Conservation (phyloP, 1,140 invertebrate species). For the Hetaerina americana region DNA sequence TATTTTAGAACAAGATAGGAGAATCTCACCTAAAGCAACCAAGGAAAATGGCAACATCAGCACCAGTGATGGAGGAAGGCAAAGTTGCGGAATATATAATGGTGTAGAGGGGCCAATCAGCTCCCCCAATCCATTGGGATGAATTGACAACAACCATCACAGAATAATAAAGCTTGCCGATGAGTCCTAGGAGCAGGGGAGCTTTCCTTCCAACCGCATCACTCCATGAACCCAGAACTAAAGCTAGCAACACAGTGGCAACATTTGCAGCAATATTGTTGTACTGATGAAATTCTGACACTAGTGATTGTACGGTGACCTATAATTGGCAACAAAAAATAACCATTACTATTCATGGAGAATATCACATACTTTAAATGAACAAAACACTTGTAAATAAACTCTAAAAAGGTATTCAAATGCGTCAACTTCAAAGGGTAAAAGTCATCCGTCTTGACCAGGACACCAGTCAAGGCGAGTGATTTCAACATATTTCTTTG, state of each 20-base stretch:
- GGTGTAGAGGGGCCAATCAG: slow-evolving; percentile 53
- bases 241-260: slow-evolving; percentile 53
- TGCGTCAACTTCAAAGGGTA: no score
- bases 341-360: no score
- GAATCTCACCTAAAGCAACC: slow-evolving; percentile 44
- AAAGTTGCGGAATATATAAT: slow-evolving; percentile 56
- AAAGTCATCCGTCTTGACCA: no score
- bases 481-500: no score
- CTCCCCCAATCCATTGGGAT: slow-evolving; percentile 32
- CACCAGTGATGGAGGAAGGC: slow-evolving; percentile 54
- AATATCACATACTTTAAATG: no score
- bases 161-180: slow-evolving; percentile 59
- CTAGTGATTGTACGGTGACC: slow-evolving; percentile 38
- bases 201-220: slow-evolving; percentile 54
- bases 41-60: slow-evolving; percentile 60
- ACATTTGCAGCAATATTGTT: slow-evolving; percentile 53
- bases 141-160: slow-evolving; percentile 54
- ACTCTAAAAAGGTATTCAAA: no score
- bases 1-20: neutral
- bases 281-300: slow-evolving; percentile 57
- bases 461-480: no score
- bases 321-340: no score
- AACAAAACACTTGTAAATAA: no score
- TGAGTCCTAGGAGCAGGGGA: slow-evolving; percentile 48
- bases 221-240: slow-evolving; percentile 64